Base-by-base conservation (phyloP, 1,140 invertebrate species). In the Calliphora vicina region DNA sequence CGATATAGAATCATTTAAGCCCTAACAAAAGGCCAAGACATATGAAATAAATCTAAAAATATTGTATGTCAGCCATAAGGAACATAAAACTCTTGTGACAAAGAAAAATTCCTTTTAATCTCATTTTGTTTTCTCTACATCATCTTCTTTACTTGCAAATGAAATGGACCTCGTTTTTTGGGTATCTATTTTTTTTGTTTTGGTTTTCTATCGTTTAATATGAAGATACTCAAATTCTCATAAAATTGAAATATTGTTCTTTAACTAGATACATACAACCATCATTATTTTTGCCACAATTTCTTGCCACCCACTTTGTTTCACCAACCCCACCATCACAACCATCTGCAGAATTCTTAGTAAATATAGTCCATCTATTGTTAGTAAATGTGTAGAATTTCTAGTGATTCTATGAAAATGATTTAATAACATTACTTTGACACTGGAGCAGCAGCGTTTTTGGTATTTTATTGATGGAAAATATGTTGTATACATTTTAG, bases 381-480 rank as follows among this genome's bases (percentile, higher is more conserved):
- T 35, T 2, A 35, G 10, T 35, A 35, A 35, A 35, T 35, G 35
- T 35, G 35, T 35, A 35, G 35, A 35, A 35, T 35, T 67, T 23
- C 61, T 67, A 12, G n/a, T 23, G 61, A 23, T 10, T 23, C 61
- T 43, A 12, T 76, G 23, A 78, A 78, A 45, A 78, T 78, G 74
- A 45, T 78, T 78, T 78, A 43, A 78, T 78, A 78, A 78, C 74
- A 43, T 78, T 43, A 43, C 74, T 78, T 78, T 78, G 74, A 23
- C 35, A 78, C 35, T 43, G 74, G 9, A 67, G n/a, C 61, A 76
- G 73, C 73, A 35, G 73, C 29, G 29, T 35, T 23, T 78, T 67
- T 67, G 61, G 61, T 10, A 20, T 67, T 1, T 67, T 67, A 23
- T 67, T 67, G n/a, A 23, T 67, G 61, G 17, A 5, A 67, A 67